Evolutionary conservation across 2,888 invertebrate species (phyloP).

Genomic region (Stegana nigrithorax): DNA sequence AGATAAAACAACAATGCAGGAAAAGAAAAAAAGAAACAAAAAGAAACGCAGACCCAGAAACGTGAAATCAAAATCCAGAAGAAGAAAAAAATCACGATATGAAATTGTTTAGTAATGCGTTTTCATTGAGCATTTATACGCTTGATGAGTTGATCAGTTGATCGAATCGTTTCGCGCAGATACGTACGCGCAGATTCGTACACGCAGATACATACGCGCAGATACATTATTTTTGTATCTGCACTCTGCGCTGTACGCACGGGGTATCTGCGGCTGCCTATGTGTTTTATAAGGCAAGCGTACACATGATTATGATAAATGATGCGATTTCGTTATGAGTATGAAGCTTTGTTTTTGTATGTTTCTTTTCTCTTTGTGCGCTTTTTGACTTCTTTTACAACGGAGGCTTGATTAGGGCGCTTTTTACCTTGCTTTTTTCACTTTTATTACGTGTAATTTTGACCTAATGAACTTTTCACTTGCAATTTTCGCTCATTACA

Average conservation of each 20-base stretch:
- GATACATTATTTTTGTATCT: too few species aligned
- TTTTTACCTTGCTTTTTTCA: conserved; percentile 14
- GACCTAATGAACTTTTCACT: conserved; percentile 51
- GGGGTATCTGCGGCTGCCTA: background rate
- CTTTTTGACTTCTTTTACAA: conserved; percentile 13
- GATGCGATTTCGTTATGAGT: conserved; percentile 43
- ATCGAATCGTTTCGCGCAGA: conserved; percentile 30
- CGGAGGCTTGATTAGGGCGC: conserved; percentile 39
- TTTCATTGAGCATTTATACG: conserved; percentile 47
- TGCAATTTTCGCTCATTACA: conserved; percentile 27
- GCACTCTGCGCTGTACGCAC: too few species aligned
- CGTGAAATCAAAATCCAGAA: background rate
- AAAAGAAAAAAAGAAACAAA: conserved; percentile 37
- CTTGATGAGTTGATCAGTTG: conserved; percentile 55
- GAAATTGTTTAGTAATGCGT: conserved; percentile 1
- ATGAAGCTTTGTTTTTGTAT: conserved; percentile 35
- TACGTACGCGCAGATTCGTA: too few species aligned
- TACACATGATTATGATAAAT: conserved; percentile 66
- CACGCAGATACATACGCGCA: too few species aligned
- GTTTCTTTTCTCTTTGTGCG: conserved; percentile 18
- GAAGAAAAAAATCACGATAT: too few species aligned
- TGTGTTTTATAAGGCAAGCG: conserved; percentile 60
- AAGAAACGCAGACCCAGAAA: conserved; percentile 33
- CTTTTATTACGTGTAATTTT: conserved; percentile 31
- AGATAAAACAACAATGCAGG: conserved; percentile 51